Evolutionary conservation across 2,113 vertebrate species (phyloP).

Genomic region (Petrocephalus zakoni): DNA sequence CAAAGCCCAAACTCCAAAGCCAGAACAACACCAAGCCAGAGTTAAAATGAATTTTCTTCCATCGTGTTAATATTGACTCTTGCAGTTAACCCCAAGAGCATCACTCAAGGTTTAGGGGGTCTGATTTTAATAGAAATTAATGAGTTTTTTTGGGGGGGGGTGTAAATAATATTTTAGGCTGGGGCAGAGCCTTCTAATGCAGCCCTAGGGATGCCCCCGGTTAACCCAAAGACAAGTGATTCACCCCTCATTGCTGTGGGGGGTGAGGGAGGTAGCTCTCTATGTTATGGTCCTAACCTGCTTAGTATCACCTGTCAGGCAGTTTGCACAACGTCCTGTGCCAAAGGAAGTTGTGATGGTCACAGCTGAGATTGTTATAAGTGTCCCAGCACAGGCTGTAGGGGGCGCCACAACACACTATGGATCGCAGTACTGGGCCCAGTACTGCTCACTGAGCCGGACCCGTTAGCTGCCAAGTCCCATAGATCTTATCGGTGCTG

Average conservation of each 20-base stretch:
- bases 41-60: neutral
- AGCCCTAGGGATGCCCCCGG: neutral
- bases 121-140: neutral
- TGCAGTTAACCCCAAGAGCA: neutral
- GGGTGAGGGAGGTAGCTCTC: neutral
- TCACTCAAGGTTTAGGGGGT: neutral
- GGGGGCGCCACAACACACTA: neutral
- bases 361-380: neutral
- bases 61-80: no score
- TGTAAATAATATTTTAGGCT: neutral
- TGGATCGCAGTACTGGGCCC: neutral
- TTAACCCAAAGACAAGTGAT: no score
- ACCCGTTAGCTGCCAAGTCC: neutral
- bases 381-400: neutral
- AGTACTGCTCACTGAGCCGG: neutral
- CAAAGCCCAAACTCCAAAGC: neutral
- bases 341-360: neutral
- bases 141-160: neutral
- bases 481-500: neutral
- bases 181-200: neutral
- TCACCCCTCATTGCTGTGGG: no score
- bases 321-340: neutral
- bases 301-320: neutral
- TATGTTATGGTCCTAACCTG: neutral
- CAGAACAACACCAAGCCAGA: neutral